Percentiles rank a stretch among this genome's conserved stretches.
phyloP scores from a whole-genome alignment of 2,888 invertebrate species.

The Vesta saturnalis region DNA sequence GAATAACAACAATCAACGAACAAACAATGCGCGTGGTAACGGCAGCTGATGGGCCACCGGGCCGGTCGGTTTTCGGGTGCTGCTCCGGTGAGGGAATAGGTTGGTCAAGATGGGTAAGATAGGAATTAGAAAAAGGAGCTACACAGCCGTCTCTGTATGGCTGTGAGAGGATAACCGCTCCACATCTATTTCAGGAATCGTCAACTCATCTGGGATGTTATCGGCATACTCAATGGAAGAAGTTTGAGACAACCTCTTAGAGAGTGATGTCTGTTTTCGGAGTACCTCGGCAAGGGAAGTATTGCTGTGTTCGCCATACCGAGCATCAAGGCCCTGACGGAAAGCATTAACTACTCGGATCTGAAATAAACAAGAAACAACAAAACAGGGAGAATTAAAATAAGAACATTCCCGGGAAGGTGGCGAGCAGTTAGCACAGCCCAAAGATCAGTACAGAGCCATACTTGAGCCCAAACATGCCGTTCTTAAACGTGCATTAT shows the following conservation, averaged over 20 bases:
- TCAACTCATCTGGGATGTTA: constrained; percentile 86
- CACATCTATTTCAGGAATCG: constrained; percentile 92
- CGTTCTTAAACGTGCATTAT: constrained; percentile 44
- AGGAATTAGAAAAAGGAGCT: constrained; percentile 60
- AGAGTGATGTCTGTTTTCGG: constrained; percentile 92
- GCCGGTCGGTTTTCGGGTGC: constrained; percentile 46
- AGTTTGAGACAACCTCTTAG: constrained; percentile 91
- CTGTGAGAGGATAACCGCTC: constrained; percentile 92
- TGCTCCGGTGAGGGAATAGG: constrained; percentile 47
- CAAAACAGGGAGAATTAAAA: constrained; percentile 64
- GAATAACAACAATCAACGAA: constrained; percentile 57
- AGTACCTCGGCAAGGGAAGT: constrained; percentile 93
- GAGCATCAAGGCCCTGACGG: constrained; percentile 98
- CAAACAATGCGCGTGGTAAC: constrained; percentile 51
- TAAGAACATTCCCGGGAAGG: constrained; percentile 59
- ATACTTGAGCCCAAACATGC: constrained; percentile 48
- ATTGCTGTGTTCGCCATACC: constrained; percentile 91
- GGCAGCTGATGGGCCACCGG: constrained; percentile 40
- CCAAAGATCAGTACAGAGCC: constrained; percentile 58
- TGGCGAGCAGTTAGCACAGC: constrained; percentile 61
- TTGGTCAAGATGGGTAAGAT: constrained; percentile 46
- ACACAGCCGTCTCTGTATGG: constrained; percentile 95
- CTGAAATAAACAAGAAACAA: constrained; percentile 74
- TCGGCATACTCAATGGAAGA: constrained; percentile 93
- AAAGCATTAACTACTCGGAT: constrained; percentile 99